A percentile compares a stretch with the other conserved stretches of the same genome.
Conservation (phyloP, 2,888 invertebrate genomes). For the Rhamphomyia laevipes region DNA sequence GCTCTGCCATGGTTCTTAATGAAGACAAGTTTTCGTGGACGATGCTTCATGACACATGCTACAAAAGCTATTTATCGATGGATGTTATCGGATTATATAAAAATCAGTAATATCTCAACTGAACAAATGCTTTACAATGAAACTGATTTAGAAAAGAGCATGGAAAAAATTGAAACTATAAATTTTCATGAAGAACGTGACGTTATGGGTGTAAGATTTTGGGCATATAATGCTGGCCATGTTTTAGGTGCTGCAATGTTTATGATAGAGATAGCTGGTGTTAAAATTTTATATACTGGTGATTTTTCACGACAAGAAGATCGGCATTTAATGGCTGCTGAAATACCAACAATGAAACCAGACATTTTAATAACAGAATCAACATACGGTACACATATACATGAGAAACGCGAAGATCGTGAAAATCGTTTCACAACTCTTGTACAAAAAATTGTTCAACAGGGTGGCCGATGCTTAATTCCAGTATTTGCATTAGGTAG, state of each 20-base stretch:
- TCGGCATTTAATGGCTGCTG: conserved; percentile 97
- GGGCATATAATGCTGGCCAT: conserved; percentile 99
- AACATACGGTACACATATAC: conserved; percentile 98
- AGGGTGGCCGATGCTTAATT: conserved; percentile 96
- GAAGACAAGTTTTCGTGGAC: conserved; percentile 93
- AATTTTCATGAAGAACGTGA: conserved; percentile 98
- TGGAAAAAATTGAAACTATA: conserved; percentile 98
- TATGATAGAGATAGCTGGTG: conserved; percentile 99
- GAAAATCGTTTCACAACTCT: conserved; percentile 87
- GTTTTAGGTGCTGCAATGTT: conserved; percentile 99
- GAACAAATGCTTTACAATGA: conserved; percentile 97
- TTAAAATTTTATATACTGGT: conserved; percentile 92
- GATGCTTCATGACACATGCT: conserved; percentile 99
- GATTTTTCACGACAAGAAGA: conserved; percentile 99
- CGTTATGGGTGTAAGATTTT: conserved; percentile 91
- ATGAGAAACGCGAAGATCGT: conserved; percentile 94
- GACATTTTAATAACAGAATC: conserved; percentile 98
- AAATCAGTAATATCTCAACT: conserved; percentile 95
- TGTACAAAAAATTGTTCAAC: conserved; percentile 88
- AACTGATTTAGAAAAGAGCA: conserved; percentile 90
- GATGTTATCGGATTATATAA: conserved; percentile 97
- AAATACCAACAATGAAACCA: conserved; percentile 90
- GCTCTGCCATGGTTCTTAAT: conserved; percentile 95
- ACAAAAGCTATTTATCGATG: conserved; percentile 99
- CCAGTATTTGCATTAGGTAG: conserved; percentile 97